Conservation (phyloP, 2,888 invertebrate species). For the Lottia gigantea region DNA sequence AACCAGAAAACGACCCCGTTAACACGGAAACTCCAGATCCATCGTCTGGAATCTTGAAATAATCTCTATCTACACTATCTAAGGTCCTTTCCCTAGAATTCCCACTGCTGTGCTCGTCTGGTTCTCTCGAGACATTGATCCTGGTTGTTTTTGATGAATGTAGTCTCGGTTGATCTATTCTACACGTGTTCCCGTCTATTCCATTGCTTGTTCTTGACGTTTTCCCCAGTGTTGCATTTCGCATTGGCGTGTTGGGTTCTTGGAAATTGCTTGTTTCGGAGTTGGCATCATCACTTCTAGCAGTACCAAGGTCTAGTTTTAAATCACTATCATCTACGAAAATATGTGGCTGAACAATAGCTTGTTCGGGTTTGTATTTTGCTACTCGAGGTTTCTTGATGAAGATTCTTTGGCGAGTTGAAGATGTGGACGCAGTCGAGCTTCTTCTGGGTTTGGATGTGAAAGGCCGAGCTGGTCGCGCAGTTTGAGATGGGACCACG, state of each 20-base stretch:
- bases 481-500: neutral
- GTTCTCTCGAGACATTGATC: too few species aligned
- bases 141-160: too few species aligned
- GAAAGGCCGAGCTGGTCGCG: constrained; percentile 9
- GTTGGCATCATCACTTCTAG: neutral
- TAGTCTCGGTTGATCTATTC: neutral
- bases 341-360: neutral
- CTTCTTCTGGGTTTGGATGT: constrained; percentile 9
- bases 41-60: neutral
- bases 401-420: neutral
- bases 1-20: neutral
- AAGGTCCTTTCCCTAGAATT: too few species aligned
- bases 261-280: neutral
- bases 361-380: neutral
- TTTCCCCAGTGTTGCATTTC: neutral
- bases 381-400: constrained; percentile 6
- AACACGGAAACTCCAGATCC: neutral
- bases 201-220: too few species aligned
- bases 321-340: neutral
- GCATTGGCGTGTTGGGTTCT: neutral
- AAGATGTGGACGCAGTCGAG: neutral
- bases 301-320: neutral
- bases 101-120: too few species aligned
- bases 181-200: neutral
- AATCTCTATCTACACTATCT: too few species aligned